phyloP scores from a whole-genome alignment of 2,113 vertebrate species.

The Notarius lentiginosus region DNA sequence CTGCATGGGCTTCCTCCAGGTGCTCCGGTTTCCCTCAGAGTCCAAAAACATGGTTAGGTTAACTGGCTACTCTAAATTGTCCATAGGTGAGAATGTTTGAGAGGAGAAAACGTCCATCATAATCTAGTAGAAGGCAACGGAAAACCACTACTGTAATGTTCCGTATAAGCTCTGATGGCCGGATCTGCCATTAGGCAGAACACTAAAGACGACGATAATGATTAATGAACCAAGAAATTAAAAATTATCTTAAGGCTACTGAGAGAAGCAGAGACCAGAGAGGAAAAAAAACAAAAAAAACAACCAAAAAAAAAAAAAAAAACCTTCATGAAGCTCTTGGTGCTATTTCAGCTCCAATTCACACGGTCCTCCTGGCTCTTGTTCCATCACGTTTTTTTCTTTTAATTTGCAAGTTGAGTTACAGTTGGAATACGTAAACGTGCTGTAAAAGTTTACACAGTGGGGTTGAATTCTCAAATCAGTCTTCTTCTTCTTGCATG shows the following conservation, averaged over 20 bases:
- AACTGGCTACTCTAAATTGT: no score
- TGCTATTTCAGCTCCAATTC: neutral
- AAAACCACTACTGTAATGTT: no score
- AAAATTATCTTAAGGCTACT: neutral
- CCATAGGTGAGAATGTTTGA: no score
- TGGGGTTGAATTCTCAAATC: neutral
- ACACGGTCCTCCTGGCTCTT: neutral
- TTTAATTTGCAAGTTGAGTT: neutral
- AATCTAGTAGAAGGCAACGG: no score
- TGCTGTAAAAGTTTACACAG: neutral
- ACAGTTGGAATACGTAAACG: neutral
- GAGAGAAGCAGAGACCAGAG: neutral
- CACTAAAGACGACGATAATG: neutral
- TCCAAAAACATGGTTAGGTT: no score
- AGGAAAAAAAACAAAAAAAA: neutral
- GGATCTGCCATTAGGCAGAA: no score
- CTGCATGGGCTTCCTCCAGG: no score
- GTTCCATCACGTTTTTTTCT: neutral
- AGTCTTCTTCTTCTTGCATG: no score
- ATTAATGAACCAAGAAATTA: neutral
- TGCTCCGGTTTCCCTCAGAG: no score
- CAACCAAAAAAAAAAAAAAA: neutral
- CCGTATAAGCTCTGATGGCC: no score
- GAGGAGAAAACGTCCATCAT: no score
- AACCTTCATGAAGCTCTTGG: neutral